phyloP scores from a whole-genome alignment of 2,797 vertebrate genomes.

The Rhinoraja longicauda region DNA sequence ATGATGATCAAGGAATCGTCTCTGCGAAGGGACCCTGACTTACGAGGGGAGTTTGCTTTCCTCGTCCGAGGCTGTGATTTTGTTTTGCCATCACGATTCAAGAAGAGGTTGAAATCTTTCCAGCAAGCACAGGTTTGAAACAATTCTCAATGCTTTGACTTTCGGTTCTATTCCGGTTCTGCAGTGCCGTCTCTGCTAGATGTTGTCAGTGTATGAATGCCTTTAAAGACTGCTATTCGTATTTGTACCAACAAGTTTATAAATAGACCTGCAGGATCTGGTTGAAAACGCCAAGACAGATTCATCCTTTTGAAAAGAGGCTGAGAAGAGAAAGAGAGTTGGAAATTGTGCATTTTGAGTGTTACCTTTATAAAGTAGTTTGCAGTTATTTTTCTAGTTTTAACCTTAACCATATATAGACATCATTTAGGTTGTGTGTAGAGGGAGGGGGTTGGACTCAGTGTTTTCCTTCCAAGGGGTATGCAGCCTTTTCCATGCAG shows the following conservation, averaged over 20 bases:
- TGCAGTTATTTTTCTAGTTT: conserved; percentile 40
- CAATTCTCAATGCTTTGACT: conserved; percentile 44
- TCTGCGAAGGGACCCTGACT: conserved; percentile 88
- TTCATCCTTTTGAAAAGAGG: background rate
- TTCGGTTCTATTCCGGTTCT: conserved; percentile 43
- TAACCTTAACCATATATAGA: conserved; percentile 33
- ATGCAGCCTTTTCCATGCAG: background rate
- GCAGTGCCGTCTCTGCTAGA: conserved; percentile 47
- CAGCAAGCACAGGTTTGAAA: conserved; percentile 95
- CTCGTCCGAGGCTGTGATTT: conserved; percentile 95
- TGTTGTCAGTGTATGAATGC: conserved; percentile 49
- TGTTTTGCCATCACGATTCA: conserved; percentile 95
- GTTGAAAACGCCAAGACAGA: conserved; percentile 44
- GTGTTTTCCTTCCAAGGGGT: background rate
- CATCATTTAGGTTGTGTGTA: background rate
- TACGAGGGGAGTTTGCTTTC: conserved; percentile 95
- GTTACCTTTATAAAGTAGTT: conserved; percentile 46
- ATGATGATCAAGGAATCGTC: conserved; percentile 99
- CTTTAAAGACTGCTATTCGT: conserved; percentile 77
- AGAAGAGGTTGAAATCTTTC: conserved; percentile 94
- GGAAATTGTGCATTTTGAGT: conserved; percentile 41
- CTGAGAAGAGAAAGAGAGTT: background rate
- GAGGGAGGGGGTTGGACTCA: background rate
- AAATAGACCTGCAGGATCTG: conserved; percentile 70
- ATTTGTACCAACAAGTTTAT: conserved; percentile 82